A percentile compares a stretch with the other conserved stretches of the same genome.
These are phyloP conservation scores for Mormoops blainvillei DNA, from an alignment of 2,113 vertebrate species.

Conservation along the genomic window DNA sequence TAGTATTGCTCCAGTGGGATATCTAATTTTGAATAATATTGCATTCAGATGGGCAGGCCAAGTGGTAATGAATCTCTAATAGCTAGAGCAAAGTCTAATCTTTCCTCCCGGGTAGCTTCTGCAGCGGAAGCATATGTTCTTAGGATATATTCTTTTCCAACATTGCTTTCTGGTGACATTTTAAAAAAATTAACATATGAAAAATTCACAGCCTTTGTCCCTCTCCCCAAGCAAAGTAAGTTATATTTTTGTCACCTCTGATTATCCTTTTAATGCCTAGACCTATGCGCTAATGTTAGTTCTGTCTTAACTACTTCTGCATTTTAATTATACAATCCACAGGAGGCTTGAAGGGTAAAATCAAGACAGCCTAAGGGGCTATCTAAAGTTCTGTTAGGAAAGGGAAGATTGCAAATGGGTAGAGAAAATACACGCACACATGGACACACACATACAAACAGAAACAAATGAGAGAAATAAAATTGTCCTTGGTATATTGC, in stretches of 20 bases:
- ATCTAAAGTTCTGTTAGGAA: neutral
- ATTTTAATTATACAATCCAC: neutral
- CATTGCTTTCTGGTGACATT: neutral
- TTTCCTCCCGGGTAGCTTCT: constrained; percentile 22
- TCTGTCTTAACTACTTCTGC: neutral
- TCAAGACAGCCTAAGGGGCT: neutral
- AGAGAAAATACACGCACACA: neutral
- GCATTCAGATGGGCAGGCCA: neutral
- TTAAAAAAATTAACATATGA: constrained; percentile 20
- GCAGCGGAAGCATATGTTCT: neutral
- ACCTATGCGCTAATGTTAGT: neutral
- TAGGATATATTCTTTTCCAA: neutral
- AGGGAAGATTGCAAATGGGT: neutral
- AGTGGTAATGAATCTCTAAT: neutral
- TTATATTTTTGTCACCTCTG: neutral
- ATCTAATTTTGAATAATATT: constrained; percentile 30
- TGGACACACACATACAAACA: neutral
- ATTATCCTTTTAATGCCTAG: neutral
- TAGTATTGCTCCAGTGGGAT: neutral
- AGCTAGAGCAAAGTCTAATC: neutral
- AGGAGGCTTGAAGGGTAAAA: neutral
- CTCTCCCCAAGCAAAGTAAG: neutral
- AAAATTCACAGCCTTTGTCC: neutral
- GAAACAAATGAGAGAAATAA: neutral
- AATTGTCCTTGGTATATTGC: neutral